phyloP scores from a whole-genome alignment of 2,888 invertebrate genomes.

The Acleris emargana region DNA sequence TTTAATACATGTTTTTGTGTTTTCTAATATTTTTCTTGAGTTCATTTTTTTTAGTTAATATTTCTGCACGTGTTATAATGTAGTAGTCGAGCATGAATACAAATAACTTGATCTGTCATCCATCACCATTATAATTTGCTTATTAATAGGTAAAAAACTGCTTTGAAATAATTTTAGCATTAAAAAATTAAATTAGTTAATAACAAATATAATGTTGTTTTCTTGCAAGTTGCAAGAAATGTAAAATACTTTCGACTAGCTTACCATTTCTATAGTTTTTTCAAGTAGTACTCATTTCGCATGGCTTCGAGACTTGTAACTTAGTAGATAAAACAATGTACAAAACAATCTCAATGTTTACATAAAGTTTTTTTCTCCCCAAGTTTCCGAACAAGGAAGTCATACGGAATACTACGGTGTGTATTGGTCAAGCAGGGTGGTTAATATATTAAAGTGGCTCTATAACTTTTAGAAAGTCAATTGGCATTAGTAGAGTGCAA shows the following conservation, averaged over 20 bases:
- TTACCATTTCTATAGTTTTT: not conserved
- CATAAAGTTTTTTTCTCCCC: conserved; percentile 60
- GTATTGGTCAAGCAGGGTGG: conserved; percentile 55
- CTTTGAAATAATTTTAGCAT: too few relatives aligned
- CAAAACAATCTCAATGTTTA: conserved; percentile 24
- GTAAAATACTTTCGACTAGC: not conserved
- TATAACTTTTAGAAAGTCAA: conserved; percentile 5
- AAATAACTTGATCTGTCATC: too few relatives aligned
- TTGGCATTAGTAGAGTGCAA: not conserved
- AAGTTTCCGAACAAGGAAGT: conserved; percentile 74
- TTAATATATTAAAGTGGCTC: conserved; percentile 32
- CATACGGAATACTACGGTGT: conserved; percentile 76
- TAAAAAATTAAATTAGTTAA: too few relatives aligned
- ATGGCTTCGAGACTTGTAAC: conserved; percentile 17
- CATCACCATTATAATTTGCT: too few relatives aligned
- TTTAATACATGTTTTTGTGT: too few relatives aligned
- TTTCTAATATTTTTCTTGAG: too few relatives aligned
- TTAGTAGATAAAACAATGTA: conserved; percentile 39
- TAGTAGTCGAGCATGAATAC: too few relatives aligned
- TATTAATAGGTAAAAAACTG: too few relatives aligned
- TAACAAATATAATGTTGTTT: too few relatives aligned
- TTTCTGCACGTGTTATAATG: too few relatives aligned
- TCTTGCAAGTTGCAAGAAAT: too few relatives aligned
- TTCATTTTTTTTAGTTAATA: too few relatives aligned
- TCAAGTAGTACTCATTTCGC: conserved; percentile 19